Base-by-base conservation (phyloP, 2,113 vertebrate species). In the Progne subis region DNA sequence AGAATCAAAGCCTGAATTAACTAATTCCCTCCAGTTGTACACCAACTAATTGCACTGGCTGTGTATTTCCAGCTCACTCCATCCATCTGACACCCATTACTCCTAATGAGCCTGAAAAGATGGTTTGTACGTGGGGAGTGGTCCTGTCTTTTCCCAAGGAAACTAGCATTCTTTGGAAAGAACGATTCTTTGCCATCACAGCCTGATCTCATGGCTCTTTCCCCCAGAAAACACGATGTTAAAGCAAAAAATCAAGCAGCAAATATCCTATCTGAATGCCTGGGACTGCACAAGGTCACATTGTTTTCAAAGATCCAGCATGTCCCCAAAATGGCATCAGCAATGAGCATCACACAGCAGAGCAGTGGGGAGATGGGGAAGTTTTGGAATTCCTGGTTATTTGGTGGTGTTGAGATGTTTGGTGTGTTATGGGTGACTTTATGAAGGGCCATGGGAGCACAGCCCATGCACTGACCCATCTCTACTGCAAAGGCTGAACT, bases 1-100 rank as follows among this genome's bases (percentile, higher is more conserved):
- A 67, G 69, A 90, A 88, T 90, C 56, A 92, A 93, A 95, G 57
- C 76, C 44, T 72, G 32, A 96, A 82, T 92, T 88, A 93, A 88
- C 53, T 82, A 87, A 88, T 94, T 94, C 69, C 65, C 81, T 92
- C 57, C 81, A 95, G 81, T 32, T 12, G 43, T 67, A 72, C 70
- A 76, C 49, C 63, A 88, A 11, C 60, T 94, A 86, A 96, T 95
- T 83, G 55, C 67, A 82, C 72, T 44, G 78, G 39, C 88, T 96
- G 64, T 89, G 80, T 63, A 84, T 86, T 18, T 61, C 37, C 63
- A 71, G 44, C 69, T 95, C 55, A 86, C 53, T 64, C 53, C 39
- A 91, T 86, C 81, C 67, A 65, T 85, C 82, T 87, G 82, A 91
- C 71, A 93, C 60, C 47, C 75, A 63, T 69, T 67, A 78, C n/a